Evolutionary conservation across 2,113 vertebrate species (phyloP), one percentile per base, ranked within the genome.

Genomic region (Cyprinus carpio): DNA sequence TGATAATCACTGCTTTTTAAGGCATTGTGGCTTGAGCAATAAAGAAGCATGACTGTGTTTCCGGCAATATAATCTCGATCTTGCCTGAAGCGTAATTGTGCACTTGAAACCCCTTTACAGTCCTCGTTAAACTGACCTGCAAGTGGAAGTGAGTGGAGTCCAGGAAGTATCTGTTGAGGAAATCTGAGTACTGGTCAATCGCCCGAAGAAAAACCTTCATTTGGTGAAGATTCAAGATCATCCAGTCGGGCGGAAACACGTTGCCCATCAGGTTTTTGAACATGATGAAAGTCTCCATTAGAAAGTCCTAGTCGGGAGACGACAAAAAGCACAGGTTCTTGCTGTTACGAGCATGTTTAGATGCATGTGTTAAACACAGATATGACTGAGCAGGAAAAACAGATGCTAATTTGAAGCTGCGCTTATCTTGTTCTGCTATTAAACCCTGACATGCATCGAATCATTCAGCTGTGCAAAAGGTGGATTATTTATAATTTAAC

Each of bases 201-300:
- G 98, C 97, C 46, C 96, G 94, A 2, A 98, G 96, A 85, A 98
- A 98, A 84, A 98, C 97, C 94, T 96, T 95, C 95, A 95, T 99
- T 93, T 99, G 98, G 16, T 96, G 96, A 92, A 99, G 97, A 46
- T 96, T 98, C 97, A 99, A 98, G 75, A 96, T 94, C 96, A 99
- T 97, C 98, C 98, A 99, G 90, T 99, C 98, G 0, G 90, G 75
- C 0, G 98, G 96, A 10, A 97, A 99, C 10, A 99, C 95, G 0
- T 97, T 96, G 11, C 97, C 97, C 89, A 99, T 98, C 31, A 99
- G 95, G 88, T 99, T 96, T 88, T 97, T 98, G 86, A 99, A 99
- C 97, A 99, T 97, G 85, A 98, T 98, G 90, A 99, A 99, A 0
- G 98, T 99, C 91, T 99, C 98, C 98, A 99, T 99, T 87, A 99